Conservation (phyloP, 92 coral and sea anemone species). For the Epizoanthus ramosus region DNA sequence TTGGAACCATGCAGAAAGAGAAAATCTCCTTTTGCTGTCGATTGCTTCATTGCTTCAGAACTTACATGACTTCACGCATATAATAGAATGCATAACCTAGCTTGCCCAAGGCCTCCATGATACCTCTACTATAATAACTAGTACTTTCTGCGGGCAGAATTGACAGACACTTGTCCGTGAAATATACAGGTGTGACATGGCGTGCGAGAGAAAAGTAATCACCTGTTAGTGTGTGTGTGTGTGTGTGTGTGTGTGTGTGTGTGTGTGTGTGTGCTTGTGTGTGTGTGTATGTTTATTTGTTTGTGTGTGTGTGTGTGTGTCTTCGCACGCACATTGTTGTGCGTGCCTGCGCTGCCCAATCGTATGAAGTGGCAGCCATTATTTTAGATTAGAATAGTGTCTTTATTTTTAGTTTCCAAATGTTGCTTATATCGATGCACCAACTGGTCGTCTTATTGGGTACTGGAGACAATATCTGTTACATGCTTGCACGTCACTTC, state of each 20-base stretch:
- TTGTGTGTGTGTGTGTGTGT: not conserved
- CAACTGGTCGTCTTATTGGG: not conserved
- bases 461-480: not conserved
- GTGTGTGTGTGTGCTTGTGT: not conserved
- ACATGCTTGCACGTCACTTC: not conserved
- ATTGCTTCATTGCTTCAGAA: conserved; percentile 20
- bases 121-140: conserved; percentile 17
- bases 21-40: conserved; percentile 2
- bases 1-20: not conserved
- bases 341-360: not conserved
- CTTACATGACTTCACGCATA: conserved; percentile 5
- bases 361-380: not conserved
- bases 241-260: not conserved
- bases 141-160: conserved; percentile 6
- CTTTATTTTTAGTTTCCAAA: conserved; percentile 1
- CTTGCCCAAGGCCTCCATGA: not conserved
- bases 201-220: not conserved
- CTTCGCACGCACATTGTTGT: not conserved
- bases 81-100: conserved; percentile 33
- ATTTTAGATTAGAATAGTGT: conserved; percentile 2
- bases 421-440: not conserved
- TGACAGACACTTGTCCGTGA: not conserved
- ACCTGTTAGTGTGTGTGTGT: not conserved
- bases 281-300: not conserved
- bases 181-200: not conserved